Percentiles rank a stretch among this genome's conserved stretches.
Evolutionary conservation across 2,113 vertebrate species (phyloP).

Genomic region (Verasper variegatus): DNA sequence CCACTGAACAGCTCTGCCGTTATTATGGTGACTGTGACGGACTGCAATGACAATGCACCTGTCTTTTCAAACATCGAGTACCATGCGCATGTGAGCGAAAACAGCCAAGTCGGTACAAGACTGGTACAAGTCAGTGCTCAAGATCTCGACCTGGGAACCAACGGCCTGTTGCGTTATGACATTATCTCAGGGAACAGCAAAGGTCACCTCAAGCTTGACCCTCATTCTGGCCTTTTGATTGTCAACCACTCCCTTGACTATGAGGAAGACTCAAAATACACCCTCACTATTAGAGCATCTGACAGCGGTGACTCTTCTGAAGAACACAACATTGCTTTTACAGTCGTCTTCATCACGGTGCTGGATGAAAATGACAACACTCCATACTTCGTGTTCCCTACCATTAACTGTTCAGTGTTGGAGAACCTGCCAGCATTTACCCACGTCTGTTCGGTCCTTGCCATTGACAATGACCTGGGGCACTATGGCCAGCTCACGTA

Average conservation of each 20-base stretch:
- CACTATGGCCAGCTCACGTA: slow-evolving; percentile 89
- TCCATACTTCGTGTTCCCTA: slow-evolving; percentile 88
- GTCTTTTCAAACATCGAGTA: slow-evolving; percentile 84
- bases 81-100: slow-evolving; percentile 85
- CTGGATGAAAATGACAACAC: slow-evolving; percentile 92
- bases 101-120: slow-evolving; percentile 78
- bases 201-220: slow-evolving; percentile 84
- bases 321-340: slow-evolving; percentile 83
- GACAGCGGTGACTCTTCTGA: slow-evolving; percentile 77
- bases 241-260: slow-evolving; percentile 87
- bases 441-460: slow-evolving; percentile 84
- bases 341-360: slow-evolving; percentile 82
- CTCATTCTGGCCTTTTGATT: slow-evolving; percentile 83
- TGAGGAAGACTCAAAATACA: slow-evolving; percentile 85
- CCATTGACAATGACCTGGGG: slow-evolving; percentile 90
- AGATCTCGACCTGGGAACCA: slow-evolving; percentile 85
- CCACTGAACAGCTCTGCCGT: slow-evolving; percentile 84
- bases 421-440: slow-evolving; percentile 90
- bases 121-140: slow-evolving; percentile 84
- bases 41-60: slow-evolving; percentile 91
- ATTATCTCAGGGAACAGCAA: slow-evolving; percentile 88
- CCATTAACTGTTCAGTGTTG: slow-evolving; percentile 82
- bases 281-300: slow-evolving; percentile 85
- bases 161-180: slow-evolving; percentile 83
- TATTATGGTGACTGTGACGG: slow-evolving; percentile 85